Evolutionary conservation across 92 coral and sea anemone genomes (phyloP), one percentile per base, ranked within the genome.

Genomic region (Pocillopora meandrina): DNA sequence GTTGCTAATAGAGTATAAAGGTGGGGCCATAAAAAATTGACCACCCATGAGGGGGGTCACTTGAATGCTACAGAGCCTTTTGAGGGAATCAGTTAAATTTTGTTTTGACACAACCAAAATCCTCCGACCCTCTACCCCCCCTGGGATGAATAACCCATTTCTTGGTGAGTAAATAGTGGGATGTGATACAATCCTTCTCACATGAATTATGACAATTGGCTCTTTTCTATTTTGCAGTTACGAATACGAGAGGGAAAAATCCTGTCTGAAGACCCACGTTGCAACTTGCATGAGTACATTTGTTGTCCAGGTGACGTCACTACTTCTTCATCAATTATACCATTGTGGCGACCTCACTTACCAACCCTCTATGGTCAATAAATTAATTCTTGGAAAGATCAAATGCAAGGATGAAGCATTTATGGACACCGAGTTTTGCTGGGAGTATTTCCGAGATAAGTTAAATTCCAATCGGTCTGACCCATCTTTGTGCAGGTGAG

Each of bases 401-500:
- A 55, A 76, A n/a, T 84, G 88, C 57, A 65, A 66, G 36, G 19
- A 33, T 13, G 10, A 42, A 55, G 88, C 77, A 9, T 84, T 84
- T 58, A 57, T 42, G 75, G 82, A 58, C 75, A 84, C 82, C 2
- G 82, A 84, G 13, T 14, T 68, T 56, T 84, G 88, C 59, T 84
- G 88, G 88, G 60, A 69, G 19, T 68, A 77, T 67, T 84, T 84
- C 13, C 81, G 88, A 16, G 82, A 77, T 5, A 67, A 68, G 12
- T 55, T 84, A 19, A 66, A 72, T 20, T 42, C 81, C 69, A 84
- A 84, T 82, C 68, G 76, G 23, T 55, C 76, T 18, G 88, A 84
- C 77, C 88, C 88, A 49, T 34, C 36, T 15, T 36, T 84, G 70
- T 84, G 88, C 69, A 68, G 82, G 88, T 84, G 19, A 74, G 86